Evolutionary conservation across 2,888 invertebrate species (phyloP).

Genomic region (Lasioglossum marginatum): DNA sequence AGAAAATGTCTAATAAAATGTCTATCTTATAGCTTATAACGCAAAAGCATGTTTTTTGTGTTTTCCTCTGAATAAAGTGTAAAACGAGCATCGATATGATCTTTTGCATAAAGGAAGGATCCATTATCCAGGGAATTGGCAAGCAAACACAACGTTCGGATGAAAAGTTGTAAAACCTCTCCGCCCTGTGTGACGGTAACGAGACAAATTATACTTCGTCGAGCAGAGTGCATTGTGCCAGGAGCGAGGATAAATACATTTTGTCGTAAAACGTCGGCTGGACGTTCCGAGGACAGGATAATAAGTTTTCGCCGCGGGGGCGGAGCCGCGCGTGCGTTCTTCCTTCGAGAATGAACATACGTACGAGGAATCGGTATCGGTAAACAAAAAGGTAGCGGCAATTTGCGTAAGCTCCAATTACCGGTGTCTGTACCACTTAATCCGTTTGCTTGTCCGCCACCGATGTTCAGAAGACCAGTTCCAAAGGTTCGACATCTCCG

Average conservation of each 20-base stretch:
- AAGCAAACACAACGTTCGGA: not conserved
- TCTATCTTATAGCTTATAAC: not conserved
- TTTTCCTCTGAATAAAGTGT: not conserved
- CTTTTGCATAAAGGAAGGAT: not conserved
- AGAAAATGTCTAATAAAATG: not conserved
- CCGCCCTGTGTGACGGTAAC: not conserved
- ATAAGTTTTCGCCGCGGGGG: slow-evolving; percentile 21
- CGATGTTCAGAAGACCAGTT: not conserved
- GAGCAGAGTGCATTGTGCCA: not conserved
- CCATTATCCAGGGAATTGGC: not conserved
- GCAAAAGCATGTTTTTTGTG: no score
- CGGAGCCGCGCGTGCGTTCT: not conserved
- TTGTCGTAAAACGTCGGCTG: not conserved
- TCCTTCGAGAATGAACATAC: not conserved
- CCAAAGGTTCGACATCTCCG: not conserved
- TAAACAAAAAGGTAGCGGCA: not conserved
- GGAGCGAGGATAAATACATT: not conserved
- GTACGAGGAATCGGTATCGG: not conserved
- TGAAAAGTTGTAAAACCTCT: not conserved
- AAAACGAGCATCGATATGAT: not conserved
- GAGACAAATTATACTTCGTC: not conserved
- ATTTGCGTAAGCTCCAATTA: slow-evolving; percentile 17
- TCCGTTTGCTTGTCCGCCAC: not conserved
- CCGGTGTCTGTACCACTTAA: not conserved
- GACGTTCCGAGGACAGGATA: slow-evolving; percentile 13